phyloP scores from a whole-genome alignment of 2,888 invertebrate genomes.

The Catocala fraxini region DNA sequence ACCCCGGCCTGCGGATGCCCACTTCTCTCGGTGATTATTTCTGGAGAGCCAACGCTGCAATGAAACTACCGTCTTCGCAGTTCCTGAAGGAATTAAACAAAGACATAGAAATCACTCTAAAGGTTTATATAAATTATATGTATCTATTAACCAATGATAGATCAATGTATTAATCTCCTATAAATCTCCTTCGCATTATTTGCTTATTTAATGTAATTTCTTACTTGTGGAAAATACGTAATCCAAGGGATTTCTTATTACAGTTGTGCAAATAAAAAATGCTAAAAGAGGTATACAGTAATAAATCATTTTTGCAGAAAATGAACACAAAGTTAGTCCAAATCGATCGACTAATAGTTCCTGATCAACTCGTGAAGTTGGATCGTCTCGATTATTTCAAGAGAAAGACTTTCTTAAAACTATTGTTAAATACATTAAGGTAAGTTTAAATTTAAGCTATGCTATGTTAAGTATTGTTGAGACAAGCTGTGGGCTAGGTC shows the following conservation, averaged over 20 bases:
- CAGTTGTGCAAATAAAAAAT: no score
- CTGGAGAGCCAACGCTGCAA: slow-evolving; percentile 69
- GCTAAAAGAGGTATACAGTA: no score
- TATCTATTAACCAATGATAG: no score
- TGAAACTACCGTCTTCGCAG: slow-evolving; percentile 59
- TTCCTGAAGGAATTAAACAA: slow-evolving; percentile 67
- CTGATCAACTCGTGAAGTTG: slow-evolving; percentile 72
- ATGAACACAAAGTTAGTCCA: slow-evolving; percentile 64
- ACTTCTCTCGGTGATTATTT: slow-evolving; percentile 63
- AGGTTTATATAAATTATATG: slow-evolving; percentile 53
- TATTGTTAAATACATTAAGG: slow-evolving; percentile 71
- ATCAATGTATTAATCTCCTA: no score
- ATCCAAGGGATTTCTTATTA: no score
- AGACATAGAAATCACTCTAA: slow-evolving; percentile 68
- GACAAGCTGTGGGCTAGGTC: no score
- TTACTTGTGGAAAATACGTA: no score
- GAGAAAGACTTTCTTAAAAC: slow-evolving; percentile 68
- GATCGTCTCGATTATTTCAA: slow-evolving; percentile 69
- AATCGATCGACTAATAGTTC: slow-evolving; percentile 70
- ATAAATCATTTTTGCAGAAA: slow-evolving; percentile 59
- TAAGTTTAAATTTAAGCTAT: slow-evolving; percentile 32
- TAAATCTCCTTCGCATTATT: no score
- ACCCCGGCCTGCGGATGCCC: slow-evolving; percentile 71
- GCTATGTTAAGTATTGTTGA: no score
- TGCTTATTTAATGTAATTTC: no score